These are phyloP conservation scores for Zapornia atra DNA, from an alignment of 2,113 vertebrate species.

Conservation along the genomic window DNA sequence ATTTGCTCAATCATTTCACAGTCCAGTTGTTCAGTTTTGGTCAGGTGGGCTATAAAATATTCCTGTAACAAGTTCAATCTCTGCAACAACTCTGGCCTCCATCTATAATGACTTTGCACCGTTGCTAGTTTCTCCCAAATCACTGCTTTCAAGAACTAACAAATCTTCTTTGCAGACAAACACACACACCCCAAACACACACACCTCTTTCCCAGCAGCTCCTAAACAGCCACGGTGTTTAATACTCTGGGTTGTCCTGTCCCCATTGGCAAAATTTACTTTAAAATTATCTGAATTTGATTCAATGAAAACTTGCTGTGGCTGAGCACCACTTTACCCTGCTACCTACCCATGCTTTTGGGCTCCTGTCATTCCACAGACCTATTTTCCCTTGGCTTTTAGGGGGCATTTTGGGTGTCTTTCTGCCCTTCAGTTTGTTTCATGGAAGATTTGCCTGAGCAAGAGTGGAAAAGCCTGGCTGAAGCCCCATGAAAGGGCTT, in stretches of 20 bases:
- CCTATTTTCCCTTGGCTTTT: background rate
- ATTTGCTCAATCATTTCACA: conserved; percentile 72
- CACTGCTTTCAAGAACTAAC: background rate
- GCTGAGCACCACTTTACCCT: background rate
- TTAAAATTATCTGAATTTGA: background rate
- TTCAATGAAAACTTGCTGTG: background rate
- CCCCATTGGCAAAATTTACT: background rate
- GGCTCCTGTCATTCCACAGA: background rate
- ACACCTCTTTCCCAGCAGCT: background rate
- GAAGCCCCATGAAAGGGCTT: background rate
- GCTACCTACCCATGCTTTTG: background rate
- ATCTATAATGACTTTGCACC: conserved; percentile 12
- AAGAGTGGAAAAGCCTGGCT: background rate
- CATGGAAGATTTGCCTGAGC: background rate
- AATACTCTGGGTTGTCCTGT: background rate
- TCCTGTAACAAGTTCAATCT: conserved; percentile 57
- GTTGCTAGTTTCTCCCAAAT: background rate
- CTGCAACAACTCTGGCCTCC: conserved; percentile 35
- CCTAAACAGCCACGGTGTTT: background rate
- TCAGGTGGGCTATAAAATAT: conserved; percentile 62
- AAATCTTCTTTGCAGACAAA: conserved; percentile 9
- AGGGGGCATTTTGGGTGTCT: background rate
- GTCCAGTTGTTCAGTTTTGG: conserved; percentile 57
- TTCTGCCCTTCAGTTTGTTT: background rate
- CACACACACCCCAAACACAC: background rate